Base-by-base conservation (phyloP, 2,113 vertebrate species). In the Daphoenositta chrysoptera region DNA sequence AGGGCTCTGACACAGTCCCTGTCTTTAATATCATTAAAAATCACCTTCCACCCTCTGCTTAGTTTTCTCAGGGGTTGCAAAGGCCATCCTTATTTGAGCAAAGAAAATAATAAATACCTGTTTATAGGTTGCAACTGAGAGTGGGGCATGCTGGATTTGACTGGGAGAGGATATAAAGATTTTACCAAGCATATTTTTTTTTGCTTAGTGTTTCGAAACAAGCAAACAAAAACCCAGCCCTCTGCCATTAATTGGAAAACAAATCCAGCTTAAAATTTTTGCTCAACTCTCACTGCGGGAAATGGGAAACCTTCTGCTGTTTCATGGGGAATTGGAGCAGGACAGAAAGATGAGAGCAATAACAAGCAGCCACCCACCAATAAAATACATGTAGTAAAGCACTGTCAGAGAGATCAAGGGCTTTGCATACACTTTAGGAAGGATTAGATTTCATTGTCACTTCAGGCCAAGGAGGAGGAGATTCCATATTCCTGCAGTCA, bases 391-490 rank as follows among this genome's bases (percentile, higher is more conserved):
- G 70, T n/a, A 84, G 81, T 85, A 70, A 89, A 89, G 73, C 26
- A 51, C 68, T 85, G 66, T 80, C 58, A 83, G 66, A 72, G 58
- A 83, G 82, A 96, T 86, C 91, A 95, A 94, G 91, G 58, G 79
- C 63, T 91, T 72, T 90, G 68, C 65, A 45, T 71, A 40, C 23
- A 39, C 78, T 93, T 90, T 61, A 87, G 90, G 85, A 95, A 90
- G 82, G 87, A 80, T 91, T 96, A 23, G 9, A 90, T 97, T 93
- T 94, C 87, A 80, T 90, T 83, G 85, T 91, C 76, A 88, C 66
- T 87, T 91, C 85, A 90, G 79, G 82, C 82, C 63, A 86, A 57
- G 48, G 7, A 79, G 87, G 75, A 95, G 84, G 82, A 71, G 92
- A 91, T 77, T 95, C 84, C 70, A 50, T 85, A 88, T 79, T 95